Percentiles rank a stretch among this genome's conserved stretches.
Evolutionary conservation across 64 coral and sea anemone genomes (phyloP).

Genomic region (Stylophora pistillata): DNA sequence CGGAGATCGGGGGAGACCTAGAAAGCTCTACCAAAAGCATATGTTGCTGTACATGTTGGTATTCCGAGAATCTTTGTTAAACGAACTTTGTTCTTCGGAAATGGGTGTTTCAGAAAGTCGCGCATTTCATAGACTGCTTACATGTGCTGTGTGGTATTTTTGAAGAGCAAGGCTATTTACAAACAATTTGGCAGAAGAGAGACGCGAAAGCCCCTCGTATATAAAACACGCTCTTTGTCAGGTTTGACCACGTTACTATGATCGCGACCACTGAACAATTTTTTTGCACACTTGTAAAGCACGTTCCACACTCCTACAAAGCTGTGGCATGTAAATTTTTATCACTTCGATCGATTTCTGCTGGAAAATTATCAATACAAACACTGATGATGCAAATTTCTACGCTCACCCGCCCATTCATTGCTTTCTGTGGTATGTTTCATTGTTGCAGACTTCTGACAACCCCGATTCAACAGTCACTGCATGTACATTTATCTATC

Average conservation of each 20-base stretch:
- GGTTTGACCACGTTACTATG: neutral
- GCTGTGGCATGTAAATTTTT: neutral
- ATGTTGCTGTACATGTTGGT: neutral
- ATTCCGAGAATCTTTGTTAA: slow-evolving; percentile 18
- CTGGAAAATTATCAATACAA: neutral
- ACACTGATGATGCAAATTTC: neutral
- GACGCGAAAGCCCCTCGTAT: neutral
- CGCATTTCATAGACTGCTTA: neutral
- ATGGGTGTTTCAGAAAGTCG: neutral
- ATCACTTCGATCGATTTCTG: neutral
- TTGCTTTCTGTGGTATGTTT: neutral
- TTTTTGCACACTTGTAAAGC: neutral
- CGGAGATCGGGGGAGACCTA: neutral
- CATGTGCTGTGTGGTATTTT: neutral
- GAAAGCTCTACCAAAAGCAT: neutral
- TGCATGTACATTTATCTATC: too few relatives aligned
- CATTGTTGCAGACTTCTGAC: neutral
- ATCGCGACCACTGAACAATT: neutral
- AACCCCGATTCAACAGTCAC: too few relatives aligned
- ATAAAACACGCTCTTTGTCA: neutral
- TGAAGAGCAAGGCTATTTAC: neutral
- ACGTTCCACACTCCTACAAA: neutral
- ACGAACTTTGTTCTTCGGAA: neutral
- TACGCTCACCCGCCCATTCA: slow-evolving; percentile 28
- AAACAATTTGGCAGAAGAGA: neutral